phyloP scores from a whole-genome alignment of 1,140 invertebrate genomes.

The Hydropsyche tenuis region DNA sequence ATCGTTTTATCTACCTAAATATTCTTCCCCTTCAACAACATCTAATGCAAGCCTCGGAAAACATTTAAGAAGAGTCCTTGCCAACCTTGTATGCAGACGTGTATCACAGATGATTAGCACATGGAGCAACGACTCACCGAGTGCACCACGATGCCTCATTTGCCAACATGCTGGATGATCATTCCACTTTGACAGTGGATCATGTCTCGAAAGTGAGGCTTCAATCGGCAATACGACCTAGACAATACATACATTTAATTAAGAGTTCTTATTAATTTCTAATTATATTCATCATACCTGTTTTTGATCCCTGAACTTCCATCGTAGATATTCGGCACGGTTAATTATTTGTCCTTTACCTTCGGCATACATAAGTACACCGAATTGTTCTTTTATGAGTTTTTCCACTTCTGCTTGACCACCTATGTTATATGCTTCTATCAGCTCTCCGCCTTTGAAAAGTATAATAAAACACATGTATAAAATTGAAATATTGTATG shows the following conservation, averaged over 20 bases:
- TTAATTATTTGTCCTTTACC: constrained; percentile 88
- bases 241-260: not conserved
- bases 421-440: constrained; percentile 84
- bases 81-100: constrained; percentile 77
- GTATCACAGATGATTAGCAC: constrained; percentile 95
- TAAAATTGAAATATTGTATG: not conserved
- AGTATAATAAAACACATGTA: too few relatives aligned
- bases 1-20: constrained; percentile 73
- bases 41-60: constrained; percentile 92
- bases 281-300: constrained; percentile 62
- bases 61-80: constrained; percentile 86
- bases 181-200: constrained; percentile 83
- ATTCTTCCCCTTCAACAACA: constrained; percentile 97
- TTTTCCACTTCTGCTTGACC: constrained; percentile 83
- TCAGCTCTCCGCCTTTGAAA: constrained; percentile 73
- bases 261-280: not conserved
- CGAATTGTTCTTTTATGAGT: constrained; percentile 87
- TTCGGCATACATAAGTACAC: constrained; percentile 86
- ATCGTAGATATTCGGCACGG: constrained; percentile 87
- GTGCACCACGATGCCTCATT: constrained; percentile 91
- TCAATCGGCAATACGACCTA: constrained; percentile 83
- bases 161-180: constrained; percentile 97
- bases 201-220: constrained; percentile 77
- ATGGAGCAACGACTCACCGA: constrained; percentile 94
- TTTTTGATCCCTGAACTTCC: constrained; percentile 89